These are phyloP conservation scores for Synaphobranchus kaupii DNA, from an alignment of 2,797 vertebrate species.

Conservation along the genomic window DNA sequence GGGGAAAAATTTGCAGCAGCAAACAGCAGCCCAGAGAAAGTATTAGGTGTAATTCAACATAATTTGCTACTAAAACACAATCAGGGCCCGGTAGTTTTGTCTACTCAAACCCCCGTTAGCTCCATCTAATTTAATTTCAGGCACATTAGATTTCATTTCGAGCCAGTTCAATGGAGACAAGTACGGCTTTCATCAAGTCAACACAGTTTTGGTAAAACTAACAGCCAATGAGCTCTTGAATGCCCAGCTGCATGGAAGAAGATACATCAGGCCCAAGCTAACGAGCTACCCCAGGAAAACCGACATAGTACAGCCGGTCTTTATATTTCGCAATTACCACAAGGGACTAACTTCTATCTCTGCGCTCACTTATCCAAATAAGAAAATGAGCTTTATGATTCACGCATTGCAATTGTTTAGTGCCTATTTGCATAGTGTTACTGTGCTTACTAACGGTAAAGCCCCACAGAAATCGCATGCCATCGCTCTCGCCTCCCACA, in stretches of 20 bases:
- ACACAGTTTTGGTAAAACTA: background rate
- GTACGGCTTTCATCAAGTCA: background rate
- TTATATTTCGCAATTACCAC: background rate
- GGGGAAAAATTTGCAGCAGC: background rate
- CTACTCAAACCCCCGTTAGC: background rate
- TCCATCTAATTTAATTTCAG: conserved; percentile 33
- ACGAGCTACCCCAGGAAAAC: background rate
- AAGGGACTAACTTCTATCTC: background rate
- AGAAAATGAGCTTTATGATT: background rate
- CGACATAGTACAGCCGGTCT: background rate
- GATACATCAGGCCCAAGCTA: background rate
- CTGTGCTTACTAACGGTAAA: background rate
- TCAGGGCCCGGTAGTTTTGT: background rate
- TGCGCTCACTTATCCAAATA: background rate
- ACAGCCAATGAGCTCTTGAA: background rate
- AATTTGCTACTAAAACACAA: conserved; percentile 19
- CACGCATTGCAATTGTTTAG: background rate
- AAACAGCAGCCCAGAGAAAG: background rate
- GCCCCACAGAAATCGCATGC: too few species aligned
- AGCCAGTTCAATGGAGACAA: background rate
- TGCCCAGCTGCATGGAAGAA: too few species aligned
- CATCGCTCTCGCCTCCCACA: too few species aligned
- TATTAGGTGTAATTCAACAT: background rate
- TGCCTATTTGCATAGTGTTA: background rate
- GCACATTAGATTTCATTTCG: conserved; percentile 24